Conservation (phyloP, 2,113 vertebrate genomes). For the Bolborhynchus lineola region DNA sequence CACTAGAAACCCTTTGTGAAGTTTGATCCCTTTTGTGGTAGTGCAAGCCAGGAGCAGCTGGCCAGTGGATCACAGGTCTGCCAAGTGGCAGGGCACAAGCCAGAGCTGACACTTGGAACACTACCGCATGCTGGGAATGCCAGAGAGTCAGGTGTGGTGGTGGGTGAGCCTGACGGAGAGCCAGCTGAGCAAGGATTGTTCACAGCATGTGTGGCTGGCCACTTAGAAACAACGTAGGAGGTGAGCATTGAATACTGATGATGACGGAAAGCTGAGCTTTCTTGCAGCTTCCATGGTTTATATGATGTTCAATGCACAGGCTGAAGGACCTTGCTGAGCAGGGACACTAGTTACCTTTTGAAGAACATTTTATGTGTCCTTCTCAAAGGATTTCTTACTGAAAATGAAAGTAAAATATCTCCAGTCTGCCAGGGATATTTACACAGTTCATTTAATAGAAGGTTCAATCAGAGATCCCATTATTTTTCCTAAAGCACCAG, state of each 20-base stretch:
- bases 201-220: not conserved
- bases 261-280: not conserved
- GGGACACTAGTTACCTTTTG: not conserved
- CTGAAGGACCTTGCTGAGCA: not conserved
- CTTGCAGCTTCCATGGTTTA: not conserved
- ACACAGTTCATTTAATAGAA: not conserved
- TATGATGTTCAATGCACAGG: not conserved
- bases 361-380: not conserved
- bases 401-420: not conserved
- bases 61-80: not conserved
- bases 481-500: not conserved
- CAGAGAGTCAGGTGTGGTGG: not conserved
- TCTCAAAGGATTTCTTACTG: not conserved
- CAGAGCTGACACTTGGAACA: not conserved
- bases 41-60: not conserved
- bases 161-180: not conserved
- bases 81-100: not conserved
- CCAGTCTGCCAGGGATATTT: not conserved
- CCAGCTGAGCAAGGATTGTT: fast-evolving
- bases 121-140: not conserved
- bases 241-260: not conserved
- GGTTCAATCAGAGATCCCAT: not conserved
- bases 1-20: not conserved
- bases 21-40: not conserved
- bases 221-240: fast-evolving